phyloP scores from a whole-genome alignment of 2,797 vertebrate genomes.

The Melanotaenia trifasciata region DNA sequence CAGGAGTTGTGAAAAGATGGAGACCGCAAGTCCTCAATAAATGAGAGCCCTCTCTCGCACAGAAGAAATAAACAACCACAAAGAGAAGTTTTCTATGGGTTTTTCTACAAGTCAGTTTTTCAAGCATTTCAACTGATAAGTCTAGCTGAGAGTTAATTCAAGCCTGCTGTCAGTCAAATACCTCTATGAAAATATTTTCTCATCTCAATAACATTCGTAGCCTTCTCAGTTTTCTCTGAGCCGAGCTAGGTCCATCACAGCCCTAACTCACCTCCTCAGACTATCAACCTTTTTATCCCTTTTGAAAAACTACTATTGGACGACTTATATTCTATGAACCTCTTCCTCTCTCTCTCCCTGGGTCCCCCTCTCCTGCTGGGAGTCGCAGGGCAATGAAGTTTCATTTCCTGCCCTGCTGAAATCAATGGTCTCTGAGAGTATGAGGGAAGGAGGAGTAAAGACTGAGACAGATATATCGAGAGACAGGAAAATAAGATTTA shows the following conservation, averaged over 20 bases:
- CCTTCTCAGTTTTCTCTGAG: slow-evolving; percentile 45
- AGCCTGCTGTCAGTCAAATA: slow-evolving; percentile 53
- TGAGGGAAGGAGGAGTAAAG: slow-evolving; percentile 3
- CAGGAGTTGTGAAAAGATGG: slow-evolving; percentile 48
- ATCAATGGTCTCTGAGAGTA: slow-evolving; percentile 67
- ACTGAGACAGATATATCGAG: slow-evolving; percentile 45
- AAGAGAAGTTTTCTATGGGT: neutral
- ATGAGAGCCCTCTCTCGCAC: neutral
- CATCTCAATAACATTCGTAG: slow-evolving; percentile 29
- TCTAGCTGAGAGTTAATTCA: slow-evolving; percentile 46
- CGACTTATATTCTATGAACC: slow-evolving; percentile 51
- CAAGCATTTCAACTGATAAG: slow-evolving; percentile 16
- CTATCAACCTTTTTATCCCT: slow-evolving; percentile 62
- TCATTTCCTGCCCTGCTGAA: slow-evolving; percentile 82
- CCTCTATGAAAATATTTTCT: slow-evolving; percentile 55
- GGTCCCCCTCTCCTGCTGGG: slow-evolving; percentile 63
- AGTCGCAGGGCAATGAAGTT: slow-evolving; percentile 69
- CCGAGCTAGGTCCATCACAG: slow-evolving; percentile 36
- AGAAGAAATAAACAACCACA: neutral
- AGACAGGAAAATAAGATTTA: slow-evolving; percentile 59
- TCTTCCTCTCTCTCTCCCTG: slow-evolving; percentile 56
- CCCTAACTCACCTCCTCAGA: slow-evolving; percentile 34
- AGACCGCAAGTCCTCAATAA: slow-evolving; percentile 8
- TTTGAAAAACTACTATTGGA: slow-evolving; percentile 23
- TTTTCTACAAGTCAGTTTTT: slow-evolving; percentile 8